Percentiles rank a stretch among this genome's conserved stretches.
Evolutionary conservation across 2,888 invertebrate genomes (phyloP).

Genomic region (Conus canariensis): DNA sequence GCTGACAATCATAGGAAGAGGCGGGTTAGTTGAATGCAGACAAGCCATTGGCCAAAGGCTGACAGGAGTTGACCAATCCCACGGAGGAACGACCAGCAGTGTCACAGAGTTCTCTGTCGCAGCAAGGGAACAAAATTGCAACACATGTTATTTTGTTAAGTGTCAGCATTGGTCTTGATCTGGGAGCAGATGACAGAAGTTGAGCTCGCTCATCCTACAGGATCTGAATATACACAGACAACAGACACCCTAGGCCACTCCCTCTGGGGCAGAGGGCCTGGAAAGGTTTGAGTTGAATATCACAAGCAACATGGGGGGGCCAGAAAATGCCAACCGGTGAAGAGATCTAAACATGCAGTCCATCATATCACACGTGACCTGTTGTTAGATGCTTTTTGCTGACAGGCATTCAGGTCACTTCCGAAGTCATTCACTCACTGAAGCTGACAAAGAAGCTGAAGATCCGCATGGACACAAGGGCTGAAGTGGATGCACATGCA

Average conservation of each 20-base stretch:
- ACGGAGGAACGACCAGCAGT: constrained; percentile 20
- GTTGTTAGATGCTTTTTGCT: not conserved
- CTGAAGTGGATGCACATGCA: constrained; percentile 12
- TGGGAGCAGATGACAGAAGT: not conserved
- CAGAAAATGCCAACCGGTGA: not conserved
- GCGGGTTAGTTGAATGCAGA: not conserved
- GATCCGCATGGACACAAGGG: not conserved
- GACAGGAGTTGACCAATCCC: not conserved
- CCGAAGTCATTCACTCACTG: not conserved
- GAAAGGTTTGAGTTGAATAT: constrained; percentile 13
- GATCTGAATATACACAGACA: constrained; percentile 1
- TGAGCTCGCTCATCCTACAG: not conserved
- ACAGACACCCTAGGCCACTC: not conserved
- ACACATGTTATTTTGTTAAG: not conserved
- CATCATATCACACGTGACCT: constrained; percentile 27
- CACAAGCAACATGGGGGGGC: constrained; percentile 10
- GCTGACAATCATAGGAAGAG: not conserved
- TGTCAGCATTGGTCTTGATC: not conserved
- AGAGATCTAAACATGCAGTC: constrained; percentile 9
- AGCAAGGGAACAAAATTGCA: not conserved
- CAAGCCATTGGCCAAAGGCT: not conserved
- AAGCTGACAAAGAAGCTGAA: not conserved
- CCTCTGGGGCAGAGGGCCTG: not conserved
- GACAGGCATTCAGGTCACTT: constrained; percentile 12
- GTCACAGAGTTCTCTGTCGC: constrained; percentile 19